Evolutionary conservation across 53 echinoderm and acorn worm species (phyloP).

Genomic region (Paelopatides confundens): DNA sequence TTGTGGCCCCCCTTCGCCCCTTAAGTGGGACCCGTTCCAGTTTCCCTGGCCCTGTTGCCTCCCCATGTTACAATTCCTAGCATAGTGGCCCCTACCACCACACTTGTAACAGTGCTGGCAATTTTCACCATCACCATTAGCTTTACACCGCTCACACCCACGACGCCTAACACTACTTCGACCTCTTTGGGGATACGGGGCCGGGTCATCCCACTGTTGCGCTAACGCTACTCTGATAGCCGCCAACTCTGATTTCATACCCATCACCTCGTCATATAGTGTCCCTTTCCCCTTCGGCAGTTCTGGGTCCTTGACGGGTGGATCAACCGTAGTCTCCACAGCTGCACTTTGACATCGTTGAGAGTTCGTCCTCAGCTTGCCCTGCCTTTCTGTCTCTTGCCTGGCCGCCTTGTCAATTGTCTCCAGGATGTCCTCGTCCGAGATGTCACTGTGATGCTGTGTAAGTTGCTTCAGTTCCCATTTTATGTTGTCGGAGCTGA

Average conservation of each 20-base stretch:
- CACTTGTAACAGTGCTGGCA: no score
- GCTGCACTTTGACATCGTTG: no score
- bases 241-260: not conserved
- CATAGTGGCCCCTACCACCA: no score
- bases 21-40: constrained; percentile 11
- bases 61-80: no score
- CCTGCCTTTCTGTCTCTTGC: constrained; percentile 26
- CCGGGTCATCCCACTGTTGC: no score
- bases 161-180: no score
- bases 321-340: no score
- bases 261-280: not conserved
- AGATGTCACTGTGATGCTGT: not conserved
- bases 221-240: no score
- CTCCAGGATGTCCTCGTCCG: constrained; percentile 44
- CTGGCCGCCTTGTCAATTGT: constrained; percentile 24
- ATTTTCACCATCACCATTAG: no score
- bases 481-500: constrained; percentile 19
- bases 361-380: constrained; percentile 1
- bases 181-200: not conserved
- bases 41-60: constrained; percentile 18
- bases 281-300: no score
- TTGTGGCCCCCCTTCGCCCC: constrained; percentile 51
- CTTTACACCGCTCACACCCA: no score
- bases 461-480: constrained; percentile 27
- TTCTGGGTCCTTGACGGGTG: no score